Base-by-base conservation (phyloP, 2,888 invertebrate genomes). In the Poecilus cupreus region DNA sequence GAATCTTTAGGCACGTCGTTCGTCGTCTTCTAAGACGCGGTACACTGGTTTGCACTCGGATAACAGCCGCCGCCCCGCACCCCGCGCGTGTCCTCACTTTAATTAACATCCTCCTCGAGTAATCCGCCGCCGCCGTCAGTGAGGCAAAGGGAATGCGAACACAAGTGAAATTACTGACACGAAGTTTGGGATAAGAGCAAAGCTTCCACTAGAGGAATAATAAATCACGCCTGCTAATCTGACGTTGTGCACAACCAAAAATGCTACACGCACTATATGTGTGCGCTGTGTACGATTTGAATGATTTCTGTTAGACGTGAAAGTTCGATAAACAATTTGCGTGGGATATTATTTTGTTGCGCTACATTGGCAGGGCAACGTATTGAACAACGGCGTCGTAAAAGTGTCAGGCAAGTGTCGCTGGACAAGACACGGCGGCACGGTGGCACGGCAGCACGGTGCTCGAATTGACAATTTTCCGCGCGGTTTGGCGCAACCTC, bases 391-490 rank as follows among this genome's bases (percentile, higher is more conserved):
- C 49, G 49, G 49, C 16, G 4, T 49, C 49, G 49, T 49, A 49
- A 49, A 64, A 64, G 64, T 64, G 64, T 64, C 64, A 64, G 16
- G 13, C 24, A 20, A 22, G 18, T 22, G 57, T n/a, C 13, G 26
- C 64, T 11, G 54, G 54, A 54, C 54, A 54, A 54, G 54, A 54
- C 54, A 22, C 32, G 32, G 32, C 32, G 8, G 4, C n/a, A n/a
- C 54, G 22, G 54, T 22, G 3, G 22, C 54, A 13, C 26, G 32
- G n/a, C 32, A 13, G 13, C 20, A 20, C 43, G 39, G 16, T 68
- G 22, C 16, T 70, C 91, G 91, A 92, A 93, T 92, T 92, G 93
- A 89, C 92, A 93, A 93, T 93, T 93, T 93, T 93, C 92, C 93
- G 92, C 91, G 90, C 91, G 92, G 92, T 92, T 93, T 92, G 37